Percentiles rank a stretch among this genome's conserved stretches.
Evolutionary conservation across 2,113 vertebrate genomes (phyloP).

Genomic region (Murina feae): DNA sequence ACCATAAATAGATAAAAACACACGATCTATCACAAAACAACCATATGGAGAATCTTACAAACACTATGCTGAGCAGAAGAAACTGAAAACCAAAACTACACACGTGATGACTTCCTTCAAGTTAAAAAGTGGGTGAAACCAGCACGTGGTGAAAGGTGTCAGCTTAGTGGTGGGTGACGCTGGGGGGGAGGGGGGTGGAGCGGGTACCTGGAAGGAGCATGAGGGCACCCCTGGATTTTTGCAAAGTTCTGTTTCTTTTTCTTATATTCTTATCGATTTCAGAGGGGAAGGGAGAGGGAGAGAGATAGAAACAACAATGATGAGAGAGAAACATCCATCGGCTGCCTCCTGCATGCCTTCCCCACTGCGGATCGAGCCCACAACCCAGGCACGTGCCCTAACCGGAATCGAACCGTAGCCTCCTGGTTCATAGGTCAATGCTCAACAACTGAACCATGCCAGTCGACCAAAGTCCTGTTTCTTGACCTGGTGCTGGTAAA

Average conservation of each 20-base stretch:
- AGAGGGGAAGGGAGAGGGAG: too few relatives aligned
- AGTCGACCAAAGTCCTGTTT: not conserved
- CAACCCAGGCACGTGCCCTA: too few relatives aligned
- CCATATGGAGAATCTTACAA: not conserved
- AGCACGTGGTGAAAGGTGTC: not conserved
- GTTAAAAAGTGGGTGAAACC: not conserved
- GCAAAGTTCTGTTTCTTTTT: not conserved
- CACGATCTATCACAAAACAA: not conserved
- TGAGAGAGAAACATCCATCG: too few relatives aligned
- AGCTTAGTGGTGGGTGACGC: too few relatives aligned
- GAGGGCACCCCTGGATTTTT: not conserved
- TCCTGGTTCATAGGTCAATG: too few relatives aligned
- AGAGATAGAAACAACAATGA: too few relatives aligned
- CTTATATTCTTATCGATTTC: too few relatives aligned
- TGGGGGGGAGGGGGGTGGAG: not conserved
- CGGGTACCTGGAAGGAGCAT: not conserved
- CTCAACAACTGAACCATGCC: too few relatives aligned
- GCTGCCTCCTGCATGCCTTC: too few relatives aligned
- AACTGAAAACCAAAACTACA: not conserved
- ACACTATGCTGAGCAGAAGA: not conserved
- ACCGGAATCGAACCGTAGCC: too few relatives aligned
- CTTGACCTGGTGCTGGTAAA: not conserved
- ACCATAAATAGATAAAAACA: not conserved
- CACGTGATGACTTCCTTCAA: not conserved
- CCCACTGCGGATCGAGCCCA: too few relatives aligned